Conservation (phyloP, 2,888 invertebrate species). For the Caenorhabditis imperialis region DNA sequence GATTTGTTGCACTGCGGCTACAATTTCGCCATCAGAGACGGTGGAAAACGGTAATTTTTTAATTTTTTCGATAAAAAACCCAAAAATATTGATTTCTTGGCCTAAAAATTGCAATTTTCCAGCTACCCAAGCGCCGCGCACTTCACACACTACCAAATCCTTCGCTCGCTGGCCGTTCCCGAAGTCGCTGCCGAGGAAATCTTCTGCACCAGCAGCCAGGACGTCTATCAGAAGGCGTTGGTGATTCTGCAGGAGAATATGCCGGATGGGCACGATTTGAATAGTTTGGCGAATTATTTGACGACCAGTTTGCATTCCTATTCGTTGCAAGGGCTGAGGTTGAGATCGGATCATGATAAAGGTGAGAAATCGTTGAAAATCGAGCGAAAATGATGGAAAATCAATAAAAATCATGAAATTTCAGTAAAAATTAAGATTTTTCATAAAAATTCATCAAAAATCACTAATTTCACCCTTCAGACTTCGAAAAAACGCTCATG, state of each 20-base stretch:
- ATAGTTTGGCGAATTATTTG: constrained; percentile 68
- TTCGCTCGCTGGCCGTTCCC: constrained; percentile 64
- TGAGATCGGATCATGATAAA: constrained; percentile 74
- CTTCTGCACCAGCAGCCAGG: constrained; percentile 65
- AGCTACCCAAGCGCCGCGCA: constrained; percentile 75
- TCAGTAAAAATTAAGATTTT: constrained; percentile 22
- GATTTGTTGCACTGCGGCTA: constrained; percentile 75
- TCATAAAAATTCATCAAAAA: constrained; percentile 5
- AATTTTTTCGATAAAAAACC: not conserved
- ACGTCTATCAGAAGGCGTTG: constrained; percentile 66
- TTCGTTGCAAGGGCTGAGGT: constrained; percentile 70
- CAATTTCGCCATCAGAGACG: constrained; percentile 69
- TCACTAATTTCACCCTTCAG: constrained; percentile 53
- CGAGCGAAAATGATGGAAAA: not conserved
- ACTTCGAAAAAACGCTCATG: constrained; percentile 70
- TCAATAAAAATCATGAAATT: not conserved
- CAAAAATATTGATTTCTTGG: no score
- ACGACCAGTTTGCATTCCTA: constrained; percentile 67
- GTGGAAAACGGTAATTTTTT: constrained; percentile 68
- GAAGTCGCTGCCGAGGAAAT: constrained; percentile 71
- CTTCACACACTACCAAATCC: constrained; percentile 73
- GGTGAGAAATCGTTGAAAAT: constrained; percentile 37
- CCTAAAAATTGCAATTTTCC: no score
- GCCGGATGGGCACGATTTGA: constrained; percentile 73
- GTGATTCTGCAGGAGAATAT: constrained; percentile 68